phyloP scores from a whole-genome alignment of 2,113 vertebrate genomes.

The Rallus limicola region DNA sequence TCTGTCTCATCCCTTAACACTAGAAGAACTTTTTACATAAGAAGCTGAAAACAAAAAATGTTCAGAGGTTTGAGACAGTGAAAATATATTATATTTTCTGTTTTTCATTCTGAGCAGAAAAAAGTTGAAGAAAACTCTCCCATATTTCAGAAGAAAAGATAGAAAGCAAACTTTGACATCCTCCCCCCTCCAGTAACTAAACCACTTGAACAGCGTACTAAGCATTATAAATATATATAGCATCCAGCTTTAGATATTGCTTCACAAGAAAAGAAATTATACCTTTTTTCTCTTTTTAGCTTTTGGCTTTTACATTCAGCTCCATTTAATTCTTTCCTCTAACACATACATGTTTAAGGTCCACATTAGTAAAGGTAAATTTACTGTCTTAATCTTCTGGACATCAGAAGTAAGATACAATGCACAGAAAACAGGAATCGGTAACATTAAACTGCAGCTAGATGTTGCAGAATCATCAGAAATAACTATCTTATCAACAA shows the following conservation, averaged over 20 bases:
- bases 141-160: neutral
- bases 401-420: slow-evolving; percentile 49
- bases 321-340: slow-evolving; percentile 8
- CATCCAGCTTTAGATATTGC: neutral
- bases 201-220: neutral
- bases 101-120: neutral
- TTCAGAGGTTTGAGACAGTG: neutral
- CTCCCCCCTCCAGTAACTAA: neutral
- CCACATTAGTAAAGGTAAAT: slow-evolving; percentile 41
- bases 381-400: slow-evolving; percentile 61
- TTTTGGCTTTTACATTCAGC: neutral
- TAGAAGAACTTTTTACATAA: neutral
- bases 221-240: neutral
- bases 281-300: neutral
- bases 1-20: neutral
- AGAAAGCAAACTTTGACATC: neutral
- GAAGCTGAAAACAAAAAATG: neutral
- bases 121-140: neutral
- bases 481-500: slow-evolving; percentile 71
- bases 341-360: neutral
- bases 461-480: slow-evolving; percentile 66
- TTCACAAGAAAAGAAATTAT: neutral
- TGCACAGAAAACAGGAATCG: slow-evolving; percentile 23
- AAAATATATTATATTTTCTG: neutral
- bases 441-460: slow-evolving; percentile 66